Conservation (phyloP, 2,888 invertebrate genomes). For the Drosophila infuscata region DNA sequence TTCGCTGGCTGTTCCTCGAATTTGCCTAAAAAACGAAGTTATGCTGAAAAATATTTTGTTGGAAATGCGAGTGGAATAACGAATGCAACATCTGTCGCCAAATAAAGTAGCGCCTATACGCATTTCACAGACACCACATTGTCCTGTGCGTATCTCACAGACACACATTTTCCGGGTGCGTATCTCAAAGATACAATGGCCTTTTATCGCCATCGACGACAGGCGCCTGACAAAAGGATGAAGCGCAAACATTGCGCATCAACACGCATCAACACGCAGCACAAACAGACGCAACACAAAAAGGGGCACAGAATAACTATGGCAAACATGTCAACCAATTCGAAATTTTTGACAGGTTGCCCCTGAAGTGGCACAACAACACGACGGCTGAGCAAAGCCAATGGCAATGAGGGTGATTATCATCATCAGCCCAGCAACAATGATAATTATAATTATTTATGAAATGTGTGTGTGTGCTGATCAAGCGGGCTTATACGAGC, state of each 20-base stretch:
- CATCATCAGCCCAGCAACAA: constrained; percentile 21
- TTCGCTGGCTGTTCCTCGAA: constrained; percentile 54
- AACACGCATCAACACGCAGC: constrained; percentile 39
- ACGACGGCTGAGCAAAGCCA: constrained; percentile 21
- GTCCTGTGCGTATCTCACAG: constrained; percentile 34
- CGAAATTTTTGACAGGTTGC: constrained; percentile 67
- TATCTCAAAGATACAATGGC: constrained; percentile 61
- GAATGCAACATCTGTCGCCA: constrained; percentile 67
- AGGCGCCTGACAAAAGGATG: constrained; percentile 65
- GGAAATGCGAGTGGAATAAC: constrained; percentile 20
- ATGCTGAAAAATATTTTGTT: constrained; percentile 6
- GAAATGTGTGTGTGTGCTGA: constrained; percentile 21
- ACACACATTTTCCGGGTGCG: constrained; percentile 50
- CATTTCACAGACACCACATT: constrained; percentile 60
- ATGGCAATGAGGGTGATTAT: constrained; percentile 38
- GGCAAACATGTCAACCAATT: constrained; percentile 75
- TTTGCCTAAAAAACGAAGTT: constrained; percentile 24
- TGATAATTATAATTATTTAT: constrained; percentile 39
- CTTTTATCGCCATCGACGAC: constrained; percentile 61
- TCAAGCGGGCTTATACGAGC: constrained; percentile 19
- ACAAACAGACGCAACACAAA: constrained; percentile 12
- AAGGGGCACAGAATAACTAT: constrained; percentile 22
- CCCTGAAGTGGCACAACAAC: constrained; percentile 68
- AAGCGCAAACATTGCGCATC: constrained; percentile 66
- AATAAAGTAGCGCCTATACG: constrained; percentile 51